Evolutionary conservation across 2,113 vertebrate species (phyloP), one percentile per base, ranked within the genome.

Genomic region (Pygoscelis adeliae): DNA sequence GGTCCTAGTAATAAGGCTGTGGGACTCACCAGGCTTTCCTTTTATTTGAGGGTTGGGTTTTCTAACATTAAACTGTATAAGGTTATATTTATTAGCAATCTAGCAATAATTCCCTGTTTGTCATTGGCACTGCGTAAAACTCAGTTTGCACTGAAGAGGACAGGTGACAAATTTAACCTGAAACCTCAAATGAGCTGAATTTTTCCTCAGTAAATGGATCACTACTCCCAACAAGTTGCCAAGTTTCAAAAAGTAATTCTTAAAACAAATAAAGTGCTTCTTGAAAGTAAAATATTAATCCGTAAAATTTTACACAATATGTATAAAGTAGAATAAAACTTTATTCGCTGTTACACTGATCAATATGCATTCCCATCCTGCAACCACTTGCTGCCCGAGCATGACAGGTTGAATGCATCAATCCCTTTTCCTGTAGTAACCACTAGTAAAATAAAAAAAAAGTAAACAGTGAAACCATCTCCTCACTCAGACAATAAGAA

Each of bases 371-470:
- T 69, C 29, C 53, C 71, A 46, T 15, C 49, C 44, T 47, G 36
- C 11, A 52, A 27, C 21, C 19, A 5, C 21, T 10, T 36, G 66
- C 42, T 56, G 47, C 42, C 29, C 0, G 0, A 69, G 38, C 5
- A 5, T 6, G 21, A 47, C 32, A 50, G 46, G 67, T 8, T 46
- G 53, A 80, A 32, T 1, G 15, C 50, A 80, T 15, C 55, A 50
- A 18, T 7, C 50, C n/a, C 67, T 72, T 9, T 49, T 62, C 30
- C 67, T 52, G 32, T 3, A 34, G 42, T 30, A 88, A 65, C 38
- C 46, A 40, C 58, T 38, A 56, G 8, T 44, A 6, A 56, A 38
- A 38, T 38, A 40, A 40, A 40, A 50, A 27, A 50, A 30, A 20
- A 49, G 18, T 20, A 5, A 74, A n/a, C 12, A 38, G 32, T 4